Percentiles rank a stretch among this genome's conserved stretches.
phyloP scores from a whole-genome alignment of 2,888 invertebrate species.

The Cerastis rubricosa region DNA sequence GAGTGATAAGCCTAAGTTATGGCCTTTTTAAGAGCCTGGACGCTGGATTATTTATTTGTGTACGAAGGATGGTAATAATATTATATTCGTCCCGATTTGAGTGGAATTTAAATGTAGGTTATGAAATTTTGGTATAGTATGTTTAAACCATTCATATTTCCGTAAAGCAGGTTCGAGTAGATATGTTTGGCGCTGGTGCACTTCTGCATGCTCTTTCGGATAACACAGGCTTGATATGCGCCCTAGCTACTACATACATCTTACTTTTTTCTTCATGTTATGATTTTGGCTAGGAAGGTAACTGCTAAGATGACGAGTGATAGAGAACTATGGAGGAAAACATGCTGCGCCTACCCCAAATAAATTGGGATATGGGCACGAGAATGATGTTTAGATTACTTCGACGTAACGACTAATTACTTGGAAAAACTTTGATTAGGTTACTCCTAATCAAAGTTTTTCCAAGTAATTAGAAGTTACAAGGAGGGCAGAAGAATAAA shows the following conservation, averaged over 20 bases:
- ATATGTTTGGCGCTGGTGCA: neutral
- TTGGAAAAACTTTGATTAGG: too few species aligned
- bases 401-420: too few species aligned
- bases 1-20: slow-evolving; percentile 14
- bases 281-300: neutral
- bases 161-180: neutral
- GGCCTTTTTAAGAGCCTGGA: neutral
- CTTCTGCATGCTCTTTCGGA: neutral
- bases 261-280: neutral
- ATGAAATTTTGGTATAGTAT: neutral
- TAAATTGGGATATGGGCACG: too few species aligned
- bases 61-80: neutral
- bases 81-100: neutral
- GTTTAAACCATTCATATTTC: neutral
- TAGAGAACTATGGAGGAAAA: too few species aligned
- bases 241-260: neutral
- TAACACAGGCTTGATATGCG: neutral
- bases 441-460: slow-evolving; percentile 7
- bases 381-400: too few species aligned
- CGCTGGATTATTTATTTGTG: neutral
- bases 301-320: too few species aligned
- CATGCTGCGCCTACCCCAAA: too few species aligned
- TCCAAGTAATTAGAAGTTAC: neutral
- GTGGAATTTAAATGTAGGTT: neutral
- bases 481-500: too few species aligned